Base-by-base conservation (phyloP, 2,113 vertebrate genomes). In the Columba janthina region DNA sequence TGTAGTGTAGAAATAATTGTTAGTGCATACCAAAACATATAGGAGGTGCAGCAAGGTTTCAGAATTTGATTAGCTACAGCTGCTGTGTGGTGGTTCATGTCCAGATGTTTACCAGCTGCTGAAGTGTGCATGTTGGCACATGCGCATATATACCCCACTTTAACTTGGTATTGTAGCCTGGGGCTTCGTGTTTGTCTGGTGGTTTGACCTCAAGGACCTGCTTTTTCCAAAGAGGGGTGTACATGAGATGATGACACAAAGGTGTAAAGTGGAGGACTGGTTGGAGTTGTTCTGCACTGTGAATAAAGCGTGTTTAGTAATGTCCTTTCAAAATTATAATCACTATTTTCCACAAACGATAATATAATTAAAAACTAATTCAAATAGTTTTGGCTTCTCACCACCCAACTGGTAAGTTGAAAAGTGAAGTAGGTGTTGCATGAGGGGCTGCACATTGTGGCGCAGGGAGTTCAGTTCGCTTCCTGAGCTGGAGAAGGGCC, bases 361-460 rank as follows among this genome's bases (percentile, higher is more conserved):
- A 36, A 73, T 54, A 42, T 38, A 72, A 93, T 73, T 92, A 69
- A 85, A 95, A 57, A 44, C 29, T 26, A 93, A 80, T 72, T 94
- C 31, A 44, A 25, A 5, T 88, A 56, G 51, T 46, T 93, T 83
- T 92, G 9, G 40, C 31, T 69, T 88, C 21, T 69, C 16, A 17
- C 58, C 16, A 44, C 56, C 32, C 57, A 75, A 26, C 25, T 71
- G 64, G 17, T 72, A 65, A 69, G 67, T 67, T 83, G 89, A 83
- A 92, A 96, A 95, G 91, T 89, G 65, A 96, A 90, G 31, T 40
- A 65, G 34, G 34, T 86, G 77, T 96, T 86, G 69, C 51, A 72
- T n/a, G 34, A 75, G 60, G 88, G 79, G 54, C 85, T 79, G 50
- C 77, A 42, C 0, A 0, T 50, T 57, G 53, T 61, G 51, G 58